phyloP scores from a whole-genome alignment of 1,140 invertebrate species.

The Amphibalanus amphitrite region DNA sequence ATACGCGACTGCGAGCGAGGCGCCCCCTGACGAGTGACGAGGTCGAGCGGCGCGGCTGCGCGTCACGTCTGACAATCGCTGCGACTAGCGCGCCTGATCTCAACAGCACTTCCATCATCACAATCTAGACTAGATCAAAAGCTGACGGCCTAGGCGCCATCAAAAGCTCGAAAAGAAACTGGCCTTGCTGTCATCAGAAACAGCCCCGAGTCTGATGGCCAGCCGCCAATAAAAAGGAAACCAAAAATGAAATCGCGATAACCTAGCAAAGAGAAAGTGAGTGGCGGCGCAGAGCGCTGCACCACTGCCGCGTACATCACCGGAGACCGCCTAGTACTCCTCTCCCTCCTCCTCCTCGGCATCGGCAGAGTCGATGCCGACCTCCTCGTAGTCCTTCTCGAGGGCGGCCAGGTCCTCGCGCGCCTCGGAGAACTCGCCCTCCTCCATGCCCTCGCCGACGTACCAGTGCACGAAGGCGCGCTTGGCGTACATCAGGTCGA shows the following conservation, averaged over 20 bases:
- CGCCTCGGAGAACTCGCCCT: slow-evolving; percentile 68
- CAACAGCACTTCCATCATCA: neutral
- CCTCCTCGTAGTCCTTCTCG: slow-evolving; percentile 70
- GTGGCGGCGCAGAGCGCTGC: too few relatives aligned
- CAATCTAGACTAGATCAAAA: neutral
- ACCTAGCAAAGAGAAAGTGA: neutral
- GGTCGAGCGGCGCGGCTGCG: too few relatives aligned
- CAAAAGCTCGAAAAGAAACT: too few relatives aligned
- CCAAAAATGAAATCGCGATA: neutral
- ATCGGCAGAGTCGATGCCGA: slow-evolving; percentile 42
- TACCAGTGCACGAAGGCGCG: slow-evolving; percentile 45
- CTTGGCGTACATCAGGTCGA: slow-evolving; percentile 41
- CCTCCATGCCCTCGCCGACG: slow-evolving; percentile 70
- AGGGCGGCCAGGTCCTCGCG: slow-evolving; percentile 70
- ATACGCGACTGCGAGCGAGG: neutral
- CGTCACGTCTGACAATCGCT: neutral
- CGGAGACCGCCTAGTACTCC: slow-evolving; percentile 19
- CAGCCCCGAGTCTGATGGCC: neutral
- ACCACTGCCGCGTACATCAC: neutral
- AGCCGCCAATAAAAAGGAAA: neutral
- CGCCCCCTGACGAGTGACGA: neutral
- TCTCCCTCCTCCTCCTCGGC: slow-evolving; percentile 27
- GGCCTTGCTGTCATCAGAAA: too few relatives aligned
- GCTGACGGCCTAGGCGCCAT: neutral
- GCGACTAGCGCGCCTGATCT: neutral